Conservation (phyloP, 1,140 invertebrate genomes). For the Drosophila subobscura region DNA sequence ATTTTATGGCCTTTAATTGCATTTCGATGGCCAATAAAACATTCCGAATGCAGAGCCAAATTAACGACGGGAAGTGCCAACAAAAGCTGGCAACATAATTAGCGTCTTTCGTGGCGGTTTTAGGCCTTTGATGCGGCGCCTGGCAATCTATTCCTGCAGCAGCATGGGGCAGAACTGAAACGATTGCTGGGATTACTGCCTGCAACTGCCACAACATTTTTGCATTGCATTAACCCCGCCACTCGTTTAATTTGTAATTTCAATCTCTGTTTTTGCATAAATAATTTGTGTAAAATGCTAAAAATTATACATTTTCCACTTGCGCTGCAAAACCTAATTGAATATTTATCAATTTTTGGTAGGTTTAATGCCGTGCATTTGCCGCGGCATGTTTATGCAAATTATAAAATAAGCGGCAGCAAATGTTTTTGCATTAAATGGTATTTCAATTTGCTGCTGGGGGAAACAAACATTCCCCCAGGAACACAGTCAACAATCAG, state of each 20-base stretch:
- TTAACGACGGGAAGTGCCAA: conserved; percentile 77
- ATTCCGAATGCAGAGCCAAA: conserved; percentile 42
- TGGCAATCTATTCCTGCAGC: conserved; percentile 28
- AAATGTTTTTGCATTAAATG: conserved; percentile 53
- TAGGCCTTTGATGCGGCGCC: conserved; percentile 45
- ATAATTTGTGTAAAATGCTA: conserved; percentile 22
- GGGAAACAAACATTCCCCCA: neutral
- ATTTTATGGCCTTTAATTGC: conserved; percentile 74
- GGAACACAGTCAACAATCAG: too few relatives aligned
- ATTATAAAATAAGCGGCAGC: conserved; percentile 60
- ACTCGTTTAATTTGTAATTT: conserved; percentile 74
- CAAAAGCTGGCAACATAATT: conserved; percentile 60
- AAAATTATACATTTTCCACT: conserved; percentile 40
- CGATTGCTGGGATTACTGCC: conserved; percentile 5
- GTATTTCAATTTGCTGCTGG: conserved; percentile 34
- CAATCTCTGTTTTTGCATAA: conserved; percentile 34
- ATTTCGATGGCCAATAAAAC: conserved; percentile 75
- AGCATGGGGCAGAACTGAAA: neutral
- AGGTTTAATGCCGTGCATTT: too few relatives aligned
- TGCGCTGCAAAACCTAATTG: conserved; percentile 54
- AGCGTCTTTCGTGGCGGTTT: conserved; percentile 49
- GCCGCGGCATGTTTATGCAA: conserved; percentile 58
- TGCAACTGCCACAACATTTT: conserved; percentile 22
- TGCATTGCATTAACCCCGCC: conserved; percentile 38
- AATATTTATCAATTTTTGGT: conserved; percentile 72